Conservation (phyloP, 2,113 vertebrate genomes). For the Grammomys surdaster region DNA sequence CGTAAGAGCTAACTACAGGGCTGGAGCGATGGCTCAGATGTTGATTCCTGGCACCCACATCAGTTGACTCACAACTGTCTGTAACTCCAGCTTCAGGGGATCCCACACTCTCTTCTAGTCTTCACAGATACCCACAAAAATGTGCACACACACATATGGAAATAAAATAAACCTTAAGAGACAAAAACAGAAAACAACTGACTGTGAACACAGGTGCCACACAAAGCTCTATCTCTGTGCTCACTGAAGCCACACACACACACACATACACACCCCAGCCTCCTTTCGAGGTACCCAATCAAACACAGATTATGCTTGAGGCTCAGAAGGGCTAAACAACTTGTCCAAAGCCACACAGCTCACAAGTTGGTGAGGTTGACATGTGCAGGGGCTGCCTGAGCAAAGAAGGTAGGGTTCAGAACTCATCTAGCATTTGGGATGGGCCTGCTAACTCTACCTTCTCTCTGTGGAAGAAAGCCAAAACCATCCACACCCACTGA, state of each 20-base stretch:
- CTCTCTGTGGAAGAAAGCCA: not conserved
- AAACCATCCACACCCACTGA: not conserved
- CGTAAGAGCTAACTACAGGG: rapidly evolving
- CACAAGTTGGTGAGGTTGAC: too few species aligned
- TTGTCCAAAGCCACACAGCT: not conserved
- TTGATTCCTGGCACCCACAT: not conserved
- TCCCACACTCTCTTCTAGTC: not conserved
- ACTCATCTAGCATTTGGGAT: not conserved
- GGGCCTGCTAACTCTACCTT: not conserved
- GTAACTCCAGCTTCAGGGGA: not conserved
- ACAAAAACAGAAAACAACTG: not conserved
- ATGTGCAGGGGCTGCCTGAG: not conserved
- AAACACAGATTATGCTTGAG: not conserved
- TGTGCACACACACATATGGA: not conserved
- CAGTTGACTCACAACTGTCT: not conserved
- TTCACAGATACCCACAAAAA: not conserved
- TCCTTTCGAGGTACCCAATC: not conserved
- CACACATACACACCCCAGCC: too few species aligned
- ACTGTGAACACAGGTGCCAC: rapidly evolving
- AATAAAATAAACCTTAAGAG: not conserved
- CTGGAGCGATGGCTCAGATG: not conserved
- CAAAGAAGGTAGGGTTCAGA: not conserved
- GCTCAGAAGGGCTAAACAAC: not conserved
- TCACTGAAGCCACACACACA: not conserved
- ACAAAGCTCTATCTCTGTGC: not conserved